Base-by-base conservation (phyloP, 2,797 vertebrate species). In the Hippocampus kuda region DNA sequence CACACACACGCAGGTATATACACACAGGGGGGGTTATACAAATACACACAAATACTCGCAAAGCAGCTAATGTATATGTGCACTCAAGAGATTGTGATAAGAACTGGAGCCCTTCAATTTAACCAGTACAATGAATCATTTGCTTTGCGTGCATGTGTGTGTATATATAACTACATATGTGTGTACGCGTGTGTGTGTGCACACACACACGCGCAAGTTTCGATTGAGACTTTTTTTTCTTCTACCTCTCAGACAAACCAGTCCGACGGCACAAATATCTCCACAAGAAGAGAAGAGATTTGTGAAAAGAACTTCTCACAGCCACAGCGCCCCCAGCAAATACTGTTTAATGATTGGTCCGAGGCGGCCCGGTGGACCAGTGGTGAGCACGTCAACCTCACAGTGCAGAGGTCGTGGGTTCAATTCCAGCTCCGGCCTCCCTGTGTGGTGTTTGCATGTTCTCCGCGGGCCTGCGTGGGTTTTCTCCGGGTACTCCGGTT, bases 341-440 rank as follows among this genome's bases (percentile, higher is more conserved):
- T 84, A 90, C 72, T 83, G 82, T 90, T 90, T 87, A 90, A 90
- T 89, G 78, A 89, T 88, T 88, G 81, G 79, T 77, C 70, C 65
- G 71, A 38, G 34, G 34, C 34, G 34, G 34, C 7, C 34, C 1
- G 34, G 0, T 38, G 34, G 34, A 1, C 34, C 6, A 38, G 34
- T 38, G 34, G 34, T 38, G 7, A 7, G 34, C 34, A 1, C 34
- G 34, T 38, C 34, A 6, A 38, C 1, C 5, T 38, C 34, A 38
- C 34, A 38, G 34, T 38, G 34, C 34, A 38, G 34, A 38, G 34
- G 7, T 38, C 7, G 4, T 1, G 5, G 34, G 34, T 34, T 34
- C 34, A 34, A 34, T 34, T 34, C 34, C 34, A 34, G 34, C 34
- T 34, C 34, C 34, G 34, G 34, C 34, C 34, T 34, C 34, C 34